Evolutionary conservation across 30 jellyfish, hydroid and myxozoan genomes (phyloP), one percentile per base, ranked within the genome.

Genomic region (Phacellophora camtschatica): DNA sequence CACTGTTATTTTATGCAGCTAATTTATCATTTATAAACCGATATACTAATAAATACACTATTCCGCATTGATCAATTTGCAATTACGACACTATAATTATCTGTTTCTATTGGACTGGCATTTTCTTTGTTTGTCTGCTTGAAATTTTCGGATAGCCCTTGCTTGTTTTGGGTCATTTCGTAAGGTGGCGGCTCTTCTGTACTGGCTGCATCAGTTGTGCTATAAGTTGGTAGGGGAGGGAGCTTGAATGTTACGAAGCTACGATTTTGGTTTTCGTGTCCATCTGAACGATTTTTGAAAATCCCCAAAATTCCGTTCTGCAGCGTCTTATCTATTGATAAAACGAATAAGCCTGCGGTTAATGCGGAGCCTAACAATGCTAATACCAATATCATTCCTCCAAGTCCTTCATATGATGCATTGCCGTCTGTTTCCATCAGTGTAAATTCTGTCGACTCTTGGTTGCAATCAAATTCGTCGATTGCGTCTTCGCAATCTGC

Each of bases 401-500:
- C 50, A 39, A 22, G 24, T 29, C 46, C 46, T 33, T 36, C 24
- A 11, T 16, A 43, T 29, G 34, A 29, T n/a, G 48, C 59, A 16
- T 65, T 33, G 20, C 18, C 20, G 20, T 65, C 78, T 22, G 32
- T 58, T 10, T 65, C 61, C 29, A 65, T 41, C 19, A 65, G n/a
- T 46, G n/a, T 78, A 34, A 18, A 35, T 12, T 19, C 22, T 55
- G 77, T 22, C 1, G 27, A 50, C 19, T 54, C 74, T 4, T 19
- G 59, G 18, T 42, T 18, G 71, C 97, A 90, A 36, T 22, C 39
- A 4, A 66, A 53, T 68, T 90, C 97, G 35, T 90, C 97, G 1
- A 57, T 55, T 0, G 85, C 93, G 58, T 83, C 86, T 1, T 85
- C 96, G 59, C 97, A 90, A 63, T 90, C 97, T 16, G 66, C 66